Conservation (phyloP, 1,140 invertebrate species). For the Bombus turneri region DNA sequence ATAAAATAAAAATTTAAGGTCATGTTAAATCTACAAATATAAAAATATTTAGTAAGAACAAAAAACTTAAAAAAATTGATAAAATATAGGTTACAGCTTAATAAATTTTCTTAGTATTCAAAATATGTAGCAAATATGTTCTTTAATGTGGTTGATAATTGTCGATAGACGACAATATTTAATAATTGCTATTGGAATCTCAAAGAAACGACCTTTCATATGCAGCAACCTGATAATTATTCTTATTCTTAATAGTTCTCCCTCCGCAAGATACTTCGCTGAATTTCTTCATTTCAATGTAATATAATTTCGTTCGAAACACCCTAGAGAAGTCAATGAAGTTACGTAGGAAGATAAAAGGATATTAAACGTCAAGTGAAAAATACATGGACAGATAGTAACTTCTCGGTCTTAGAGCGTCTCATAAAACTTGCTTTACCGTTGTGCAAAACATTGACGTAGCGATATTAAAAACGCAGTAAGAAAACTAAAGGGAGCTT, state of each 20-base stretch:
- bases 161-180: no score
- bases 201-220: background rate
- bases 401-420: background rate
- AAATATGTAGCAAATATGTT: no score
- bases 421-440: background rate
- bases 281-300: background rate
- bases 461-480: slow-evolving; percentile 13
- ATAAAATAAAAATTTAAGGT: background rate
- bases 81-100: no score
- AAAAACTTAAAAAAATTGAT: no score
- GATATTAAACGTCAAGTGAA: slow-evolving; percentile 1
- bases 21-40: no score
- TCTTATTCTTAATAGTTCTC: background rate
- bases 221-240: background rate
- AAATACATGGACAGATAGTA: background rate
- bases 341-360: background rate
- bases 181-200: background rate
- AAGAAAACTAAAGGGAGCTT: background rate
- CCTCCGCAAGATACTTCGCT: background rate
- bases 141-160: no score
- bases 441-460: background rate
- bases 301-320: background rate
- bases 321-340: background rate
- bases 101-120: no score
- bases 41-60: no score